Evolutionary conservation across 2,797 vertebrate genomes (phyloP), one percentile per base, ranked within the genome.

Genomic region (Myotis planiceps): DNA sequence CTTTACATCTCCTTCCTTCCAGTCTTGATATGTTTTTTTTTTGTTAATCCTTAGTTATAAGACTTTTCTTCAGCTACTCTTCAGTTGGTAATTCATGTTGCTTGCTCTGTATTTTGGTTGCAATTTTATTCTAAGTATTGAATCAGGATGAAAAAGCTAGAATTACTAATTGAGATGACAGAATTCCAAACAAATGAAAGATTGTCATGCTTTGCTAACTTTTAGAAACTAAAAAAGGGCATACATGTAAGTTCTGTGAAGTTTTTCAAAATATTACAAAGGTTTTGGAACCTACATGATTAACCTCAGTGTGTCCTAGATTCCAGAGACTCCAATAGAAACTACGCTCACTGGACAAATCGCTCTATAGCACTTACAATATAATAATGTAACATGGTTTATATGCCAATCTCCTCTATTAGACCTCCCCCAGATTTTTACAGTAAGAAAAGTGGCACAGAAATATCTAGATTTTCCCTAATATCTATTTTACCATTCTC

Each of bases 151-250:
- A 65, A 29, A 53, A 94, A 91, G 83, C 34, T 75, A 72, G 15
- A 83, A 90, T 92, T 84, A 81, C 32, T 90, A 80, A 85, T 32
- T 85, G 39, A 79, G 9, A 55, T 85, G 39, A 82, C n/a, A 91
- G n/a, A 94, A 92, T 58, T 86, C 23, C 14, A 71, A 69, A 53
- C 45, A 66, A 88, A 65, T 5, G 6, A 96, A 81, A 76, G n/a
- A 74, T 8, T 51, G 10, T 32, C 74, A 87, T 83, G 34, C 10
- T 91, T 96, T 18, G 21, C 34, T 86, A 88, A 82, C 69, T 88
- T 86, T 65, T 29, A 63, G 19, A 85, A 84, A 12, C 4, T 68
- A 92, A 84, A 71, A 34, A 89, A 93, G 65, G n/a, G 23, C 71
- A 94, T 39, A 81, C 29, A 27, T 25, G 60, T 25, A 5, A 72